phyloP scores from a whole-genome alignment of 2,113 vertebrate species.

The Salminus brasiliensis region DNA sequence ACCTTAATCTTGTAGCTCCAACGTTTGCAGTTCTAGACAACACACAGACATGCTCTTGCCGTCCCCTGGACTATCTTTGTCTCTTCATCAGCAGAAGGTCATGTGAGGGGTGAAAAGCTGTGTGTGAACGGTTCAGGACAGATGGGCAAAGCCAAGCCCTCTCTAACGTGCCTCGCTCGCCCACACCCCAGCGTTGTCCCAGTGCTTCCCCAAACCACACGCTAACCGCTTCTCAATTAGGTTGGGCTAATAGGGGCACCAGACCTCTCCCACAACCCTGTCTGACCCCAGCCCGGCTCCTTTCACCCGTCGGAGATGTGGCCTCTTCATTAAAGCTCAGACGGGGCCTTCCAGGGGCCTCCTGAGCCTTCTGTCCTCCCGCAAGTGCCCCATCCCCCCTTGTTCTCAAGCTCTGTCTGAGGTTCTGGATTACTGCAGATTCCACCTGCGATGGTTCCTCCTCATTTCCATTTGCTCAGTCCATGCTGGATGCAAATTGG shows the following conservation, averaged over 20 bases:
- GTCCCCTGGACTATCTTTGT: conserved; percentile 64
- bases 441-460: neutral
- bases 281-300: neutral
- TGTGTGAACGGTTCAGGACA: conserved; percentile 38
- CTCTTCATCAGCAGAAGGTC: conserved; percentile 75
- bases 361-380: neutral
- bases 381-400: neutral
- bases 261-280: neutral
- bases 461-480: neutral
- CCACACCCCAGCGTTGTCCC: neutral
- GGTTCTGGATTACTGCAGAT: neutral
- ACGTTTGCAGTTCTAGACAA: neutral
- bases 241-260: neutral
- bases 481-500: neutral
- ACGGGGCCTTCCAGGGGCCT: neutral
- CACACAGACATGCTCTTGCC: conserved; percentile 46
- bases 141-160: conserved; percentile 40
- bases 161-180: neutral
- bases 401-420: neutral
- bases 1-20: neutral
- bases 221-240: neutral
- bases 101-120: conserved; percentile 69
- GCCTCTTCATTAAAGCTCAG: neutral
- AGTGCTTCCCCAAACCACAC: neutral
- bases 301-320: neutral